Evolutionary conservation across 2,888 invertebrate species (phyloP), one percentile per base, ranked within the genome.

Genomic region (Nemoura dubitans): DNA sequence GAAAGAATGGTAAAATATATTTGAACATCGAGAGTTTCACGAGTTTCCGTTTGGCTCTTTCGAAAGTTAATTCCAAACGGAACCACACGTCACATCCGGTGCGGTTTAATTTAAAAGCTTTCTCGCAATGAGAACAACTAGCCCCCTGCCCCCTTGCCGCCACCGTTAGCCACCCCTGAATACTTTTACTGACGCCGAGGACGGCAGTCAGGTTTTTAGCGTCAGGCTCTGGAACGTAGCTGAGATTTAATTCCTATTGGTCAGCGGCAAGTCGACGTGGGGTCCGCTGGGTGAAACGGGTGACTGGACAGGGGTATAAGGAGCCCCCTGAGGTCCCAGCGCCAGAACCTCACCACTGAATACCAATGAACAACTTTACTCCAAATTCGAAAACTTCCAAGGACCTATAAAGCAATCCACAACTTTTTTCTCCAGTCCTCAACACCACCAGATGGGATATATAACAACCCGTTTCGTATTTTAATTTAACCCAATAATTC

Each of bases 51-150:
- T 59, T 59, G 84, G 84, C 84, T 84, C 84, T 86, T 83, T 77
- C 81, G 83, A 84, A 85, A 85, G 84, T 85, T 80, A 86, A 84
- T 85, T 87, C 76, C n/a, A 25, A 16, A 36, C 83, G 86, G 85
- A 80, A 85, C 81, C 85, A 28, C 85, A 76, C 78, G 81, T 87
- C 85, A 81, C 80, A 76, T 43, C 83, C 76, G 83, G 84, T 59
- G 84, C 77, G 78, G 84, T 83, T 86, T 86, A 86, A 86, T 86
- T 86, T 86, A 86, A 83, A 83, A 86, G 86, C 77, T 78, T 83
- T 83, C 25, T 84, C 76, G 59, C 16, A 29, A 59, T 16, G 84
- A 59, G 84, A 84, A 76, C 84, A 84, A 84, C 84, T 84, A 76
- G 14, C 83, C 14, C 28, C 84, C 27, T n/a, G 2, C 83, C n/a